phyloP scores from a whole-genome alignment of 1,140 invertebrate species.

The Meteorus sp. region DNA sequence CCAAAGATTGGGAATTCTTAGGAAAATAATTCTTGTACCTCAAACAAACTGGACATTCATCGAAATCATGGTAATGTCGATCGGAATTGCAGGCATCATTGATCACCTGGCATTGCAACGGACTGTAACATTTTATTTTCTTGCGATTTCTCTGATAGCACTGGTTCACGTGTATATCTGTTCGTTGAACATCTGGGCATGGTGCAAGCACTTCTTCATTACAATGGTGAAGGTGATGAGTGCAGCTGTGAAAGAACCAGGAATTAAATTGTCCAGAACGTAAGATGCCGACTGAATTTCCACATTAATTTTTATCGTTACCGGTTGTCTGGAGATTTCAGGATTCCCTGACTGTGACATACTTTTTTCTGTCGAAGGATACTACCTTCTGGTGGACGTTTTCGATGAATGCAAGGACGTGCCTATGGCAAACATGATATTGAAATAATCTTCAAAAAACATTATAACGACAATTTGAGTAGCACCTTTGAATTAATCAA shows the following conservation, averaged over 20 bases:
- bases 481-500: constrained; percentile 51
- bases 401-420: constrained; percentile 35
- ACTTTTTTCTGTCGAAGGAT: constrained; percentile 50
- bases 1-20: constrained; percentile 10
- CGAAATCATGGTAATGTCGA: constrained; percentile 35
- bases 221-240: background rate
- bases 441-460: background rate
- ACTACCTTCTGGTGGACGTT: constrained; percentile 34
- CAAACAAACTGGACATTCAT: constrained; percentile 48
- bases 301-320: too few species aligned
- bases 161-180: constrained; percentile 12
- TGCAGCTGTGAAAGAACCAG: constrained; percentile 1
- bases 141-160: constrained; percentile 29
- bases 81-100: constrained; percentile 22
- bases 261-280: constrained; percentile 17
- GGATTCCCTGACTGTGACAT: constrained; percentile 44
- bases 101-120: background rate
- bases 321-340: constrained; percentile 27
- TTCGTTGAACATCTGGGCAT: constrained; percentile 19
- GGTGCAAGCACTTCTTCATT: background rate
- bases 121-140: constrained; percentile 11
- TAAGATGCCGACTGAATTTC: too few species aligned
- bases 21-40: constrained; percentile 51
- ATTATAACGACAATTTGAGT: too few species aligned
- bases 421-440: constrained; percentile 30